A percentile compares a stretch with the other conserved stretches of the same genome.
These are phyloP conservation scores for Cheilosia urbana DNA, from an alignment of 2,888 invertebrate species.

Conservation along the genomic window DNA sequence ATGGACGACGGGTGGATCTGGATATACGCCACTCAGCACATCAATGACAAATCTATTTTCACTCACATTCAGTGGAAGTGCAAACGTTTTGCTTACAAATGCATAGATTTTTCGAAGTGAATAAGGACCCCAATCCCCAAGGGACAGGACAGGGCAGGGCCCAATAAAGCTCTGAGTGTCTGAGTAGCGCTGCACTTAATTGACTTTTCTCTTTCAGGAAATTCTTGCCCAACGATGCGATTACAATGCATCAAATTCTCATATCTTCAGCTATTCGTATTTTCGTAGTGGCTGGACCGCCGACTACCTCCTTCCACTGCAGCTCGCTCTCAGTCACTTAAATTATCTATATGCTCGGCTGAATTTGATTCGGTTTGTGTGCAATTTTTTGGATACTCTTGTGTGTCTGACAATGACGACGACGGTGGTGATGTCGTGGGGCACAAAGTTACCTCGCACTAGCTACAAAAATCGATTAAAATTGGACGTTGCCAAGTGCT, in stretches of 20 bases:
- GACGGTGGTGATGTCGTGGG: constrained; percentile 12
- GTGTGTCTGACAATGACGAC: constrained; percentile 49
- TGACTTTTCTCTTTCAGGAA: constrained; percentile 66
- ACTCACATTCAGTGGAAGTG: neutral
- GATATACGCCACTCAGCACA: neutral
- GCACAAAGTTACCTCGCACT: constrained; percentile 15
- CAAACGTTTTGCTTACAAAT: constrained; percentile 4
- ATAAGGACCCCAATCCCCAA: constrained; percentile 5
- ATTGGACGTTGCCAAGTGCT: constrained; percentile 65
- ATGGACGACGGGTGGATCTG: neutral
- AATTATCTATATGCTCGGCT: constrained; percentile 65
- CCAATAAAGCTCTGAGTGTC: constrained; percentile 37
- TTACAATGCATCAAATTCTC: constrained; percentile 59
- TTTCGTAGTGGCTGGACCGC: constrained; percentile 11
- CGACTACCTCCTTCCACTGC: neutral
- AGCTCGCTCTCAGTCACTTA: constrained; percentile 36
- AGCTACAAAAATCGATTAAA: constrained; percentile 67
- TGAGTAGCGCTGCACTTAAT: constrained; percentile 51
- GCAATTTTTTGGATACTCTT: constrained; percentile 53
- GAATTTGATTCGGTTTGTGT: constrained; percentile 58
- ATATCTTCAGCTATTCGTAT: constrained; percentile 33
- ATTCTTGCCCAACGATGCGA: constrained; percentile 52
- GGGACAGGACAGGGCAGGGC: neutral
- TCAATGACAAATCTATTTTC: neutral
- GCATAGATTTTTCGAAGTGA: constrained; percentile 18